phyloP scores from a whole-genome alignment of 2,797 vertebrate genomes.

The Knipowitschia caucasica region DNA sequence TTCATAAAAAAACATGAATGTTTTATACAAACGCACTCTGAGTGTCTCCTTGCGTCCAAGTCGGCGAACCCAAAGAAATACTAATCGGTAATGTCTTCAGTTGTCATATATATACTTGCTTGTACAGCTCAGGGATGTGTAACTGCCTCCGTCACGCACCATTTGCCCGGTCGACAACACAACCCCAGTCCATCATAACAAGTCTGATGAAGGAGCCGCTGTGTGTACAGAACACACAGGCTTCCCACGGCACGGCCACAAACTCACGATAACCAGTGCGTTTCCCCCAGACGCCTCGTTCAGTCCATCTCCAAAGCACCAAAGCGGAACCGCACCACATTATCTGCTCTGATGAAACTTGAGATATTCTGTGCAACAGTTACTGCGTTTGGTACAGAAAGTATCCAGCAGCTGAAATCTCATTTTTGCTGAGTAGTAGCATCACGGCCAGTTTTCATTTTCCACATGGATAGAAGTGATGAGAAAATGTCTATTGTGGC shows the following conservation, averaged over 20 bases:
- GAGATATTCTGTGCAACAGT: constrained; percentile 27
- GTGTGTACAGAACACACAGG: constrained; percentile 31
- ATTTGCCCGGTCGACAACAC: constrained; percentile 57
- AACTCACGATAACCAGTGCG: constrained; percentile 40
- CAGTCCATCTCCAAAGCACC: constrained; percentile 30
- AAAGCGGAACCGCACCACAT: constrained; percentile 43
- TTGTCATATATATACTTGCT: constrained; percentile 7
- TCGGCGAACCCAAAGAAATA: too few relatives aligned
- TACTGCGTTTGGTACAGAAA: constrained; percentile 25
- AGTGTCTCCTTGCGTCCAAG: too few relatives aligned
- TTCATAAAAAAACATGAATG: too few relatives aligned
- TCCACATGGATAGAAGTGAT: constrained; percentile 15
- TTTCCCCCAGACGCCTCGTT: constrained; percentile 20
- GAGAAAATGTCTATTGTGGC: not conserved
- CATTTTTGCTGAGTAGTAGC: constrained; percentile 23
- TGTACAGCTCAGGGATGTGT: constrained; percentile 11
- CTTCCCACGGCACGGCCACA: constrained; percentile 23
- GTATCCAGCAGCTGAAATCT: constrained; percentile 30
- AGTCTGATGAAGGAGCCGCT: constrained; percentile 36
- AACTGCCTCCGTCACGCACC: constrained; percentile 42
- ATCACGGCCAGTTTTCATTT: constrained; percentile 14
- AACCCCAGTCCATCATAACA: constrained; percentile 48
- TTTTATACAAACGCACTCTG: too few relatives aligned
- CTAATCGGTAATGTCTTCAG: too few relatives aligned
- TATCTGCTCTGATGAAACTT: constrained; percentile 44